Evolutionary conservation across 2,113 vertebrate genomes (phyloP), one percentile per base, ranked within the genome.

Genomic region (Colaptes auratus): DNA sequence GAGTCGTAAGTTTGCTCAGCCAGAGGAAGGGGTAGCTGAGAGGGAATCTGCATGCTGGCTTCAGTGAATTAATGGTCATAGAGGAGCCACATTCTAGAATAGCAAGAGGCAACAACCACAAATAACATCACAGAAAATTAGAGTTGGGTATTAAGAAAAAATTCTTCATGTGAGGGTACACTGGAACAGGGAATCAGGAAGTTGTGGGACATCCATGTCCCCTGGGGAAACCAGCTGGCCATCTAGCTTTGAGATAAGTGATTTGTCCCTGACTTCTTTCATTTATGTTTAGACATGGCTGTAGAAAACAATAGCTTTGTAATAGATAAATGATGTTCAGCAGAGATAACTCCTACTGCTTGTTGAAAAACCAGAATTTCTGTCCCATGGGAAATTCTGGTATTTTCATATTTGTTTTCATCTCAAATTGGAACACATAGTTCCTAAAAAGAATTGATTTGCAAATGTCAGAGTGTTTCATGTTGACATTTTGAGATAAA

Each of bases 331-430:
- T 72, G 78, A 82, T 74, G 93, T 90, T 86, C 77, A 18, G 65
- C 64, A 72, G 63, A 89, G 86, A 59, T 56, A 78, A 23, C 39
- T 90, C 30, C 44, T 87, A 17, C 67, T 48, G 50, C 72, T 94
- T 78, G n/a, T 15, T 79, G 91, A 87, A 93, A 52, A 94, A 94
- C 69, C 30, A 84, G 55, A 72, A 82, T 82, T 87, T 73, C 89
- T 2, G 3, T 92, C 94, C 71, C 71, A 12, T 60, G 84, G 87
- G 92, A 95, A 96, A 95, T 95, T 89, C 78, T 94, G 92, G 60
- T 94, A 87, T 96, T 96, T 96, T 92, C 78, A 21, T 93, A 79
- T 93, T 94, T 91, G 71, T 96, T 94, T 96, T 95, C 55, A 79
- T 91, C 89, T 95, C 87, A 89, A 77, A 91, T 92, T 89, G 74